Base-by-base conservation (phyloP, 2,113 vertebrate species). In the pig (Sus scrofa) region DNA sequence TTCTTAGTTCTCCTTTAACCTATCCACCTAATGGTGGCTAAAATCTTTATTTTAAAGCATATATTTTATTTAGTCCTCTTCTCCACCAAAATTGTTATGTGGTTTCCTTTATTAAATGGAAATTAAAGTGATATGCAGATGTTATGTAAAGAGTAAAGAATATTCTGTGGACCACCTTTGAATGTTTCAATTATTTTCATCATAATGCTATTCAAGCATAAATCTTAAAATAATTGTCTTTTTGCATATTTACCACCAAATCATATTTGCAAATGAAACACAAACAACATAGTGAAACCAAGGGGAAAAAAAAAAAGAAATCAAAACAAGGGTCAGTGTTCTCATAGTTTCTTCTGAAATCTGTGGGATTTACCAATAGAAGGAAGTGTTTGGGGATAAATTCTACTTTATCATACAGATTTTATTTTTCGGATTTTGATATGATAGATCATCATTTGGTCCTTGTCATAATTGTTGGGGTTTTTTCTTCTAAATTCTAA, bases 101-200 rank as follows among this genome's bases (percentile, higher is more conserved):
- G 56, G 1, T 44, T 88, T 93, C 10, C 10, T 81, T 81, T 5
- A 81, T 39, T 26, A n/a, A 54, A 9, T 68, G 6, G 19, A 91
- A 89, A 92, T 65, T 34, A 70, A 78, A 11, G 15, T 11, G 50
- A 86, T 44, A 63, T 14, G 26, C 15, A 54, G 18, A 18, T 58
- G 37, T 74, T 7, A 77, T 75, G 84, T 73, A 94, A 79, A 92
- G 68, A 95, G 19, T 78, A 90, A 96, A 86, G 20, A 79, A 44
- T 50, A 78, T 39, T 84, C 58, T 56, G 44, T 94, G 58, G 18
- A 34, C 44, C 30, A 92, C 34, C 37, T n/a, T 13, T 34, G 15
- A 62, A 85, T n/a, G 20, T 75, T 96, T 85, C 50, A 82, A 82
- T 77, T 90, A 71, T 34, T 94, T 87, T 87, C 30, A 58, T 75